Evolutionary conservation across 2,113 vertebrate genomes (phyloP).

Genomic region (Colossoma macropomum): DNA sequence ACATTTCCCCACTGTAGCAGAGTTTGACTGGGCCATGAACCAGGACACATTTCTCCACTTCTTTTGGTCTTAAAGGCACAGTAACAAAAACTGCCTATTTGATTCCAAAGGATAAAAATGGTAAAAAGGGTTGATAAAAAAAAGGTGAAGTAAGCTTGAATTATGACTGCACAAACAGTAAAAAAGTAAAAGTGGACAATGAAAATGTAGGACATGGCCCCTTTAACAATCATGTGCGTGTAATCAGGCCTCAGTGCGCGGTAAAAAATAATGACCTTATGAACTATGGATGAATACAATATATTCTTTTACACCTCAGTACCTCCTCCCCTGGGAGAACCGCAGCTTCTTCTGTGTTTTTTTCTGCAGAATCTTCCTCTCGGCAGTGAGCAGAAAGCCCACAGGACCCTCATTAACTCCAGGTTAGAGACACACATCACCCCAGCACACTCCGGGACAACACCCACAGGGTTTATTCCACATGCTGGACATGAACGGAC

Average conservation of each 20-base stretch:
- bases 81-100: too few species aligned
- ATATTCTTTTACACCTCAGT: conserved; percentile 6
- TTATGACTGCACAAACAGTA: too few species aligned
- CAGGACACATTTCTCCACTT: too few species aligned
- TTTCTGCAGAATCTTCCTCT: conserved; percentile 17
- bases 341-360: conserved; percentile 8
- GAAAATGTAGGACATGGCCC: too few species aligned
- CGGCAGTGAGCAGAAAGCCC: conserved; percentile 44
- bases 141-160: too few species aligned
- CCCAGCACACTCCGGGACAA: conserved; percentile 39
- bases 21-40: too few species aligned
- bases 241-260: conserved; percentile 13
- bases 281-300: conserved; percentile 36
- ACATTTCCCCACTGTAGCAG: too few species aligned
- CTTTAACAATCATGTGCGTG: conserved; percentile 26
- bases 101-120: too few species aligned
- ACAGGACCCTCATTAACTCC: conserved; percentile 55
- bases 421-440: conserved; percentile 41
- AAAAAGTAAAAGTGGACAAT: too few species aligned
- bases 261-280: conserved; percentile 21
- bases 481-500: conserved; percentile 23
- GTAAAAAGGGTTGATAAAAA: too few species aligned
- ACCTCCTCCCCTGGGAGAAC: neutral
- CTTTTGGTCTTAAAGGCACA: too few species aligned
- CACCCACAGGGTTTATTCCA: conserved; percentile 16